Percentiles rank a stretch among this genome's conserved stretches.
Conservation (phyloP, 2,113 vertebrate species). For the Scalopus aquaticus region DNA sequence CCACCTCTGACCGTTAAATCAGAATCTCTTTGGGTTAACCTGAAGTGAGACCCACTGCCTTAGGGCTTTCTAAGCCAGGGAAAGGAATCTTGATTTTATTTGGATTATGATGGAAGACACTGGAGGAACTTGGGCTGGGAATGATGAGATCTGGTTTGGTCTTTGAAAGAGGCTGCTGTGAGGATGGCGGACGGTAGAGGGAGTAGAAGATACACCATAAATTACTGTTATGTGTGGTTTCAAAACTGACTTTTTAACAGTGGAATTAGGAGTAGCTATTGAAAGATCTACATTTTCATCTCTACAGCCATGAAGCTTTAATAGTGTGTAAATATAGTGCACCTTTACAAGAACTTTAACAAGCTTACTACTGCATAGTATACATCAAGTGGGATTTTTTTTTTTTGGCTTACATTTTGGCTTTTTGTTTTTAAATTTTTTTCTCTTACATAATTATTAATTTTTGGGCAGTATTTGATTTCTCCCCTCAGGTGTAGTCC, state of each 20-base stretch:
- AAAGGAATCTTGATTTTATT: background rate
- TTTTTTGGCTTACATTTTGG: too few relatives aligned
- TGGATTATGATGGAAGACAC: background rate
- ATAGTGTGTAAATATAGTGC: background rate
- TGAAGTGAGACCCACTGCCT: background rate
- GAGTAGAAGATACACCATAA: background rate
- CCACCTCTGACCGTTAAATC: background rate
- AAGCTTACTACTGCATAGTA: background rate
- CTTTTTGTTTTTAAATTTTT: too few relatives aligned
- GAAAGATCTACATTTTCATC: background rate
- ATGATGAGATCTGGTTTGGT: background rate
- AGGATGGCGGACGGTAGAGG: background rate
- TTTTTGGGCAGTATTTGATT: too few relatives aligned
- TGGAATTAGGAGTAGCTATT: background rate
- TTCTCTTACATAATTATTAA: too few relatives aligned
- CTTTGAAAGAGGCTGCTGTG: background rate
- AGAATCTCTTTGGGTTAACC: background rate
- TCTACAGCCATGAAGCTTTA: background rate
- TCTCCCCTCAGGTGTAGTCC: too few relatives aligned
- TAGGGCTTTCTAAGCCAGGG: background rate
- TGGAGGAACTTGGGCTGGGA: background rate
- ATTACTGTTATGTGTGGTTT: background rate
- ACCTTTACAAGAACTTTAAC: background rate
- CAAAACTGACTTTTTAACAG: background rate
- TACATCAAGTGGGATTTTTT: background rate